Evolutionary conservation across 2,113 vertebrate species (phyloP), one percentile per base, ranked within the genome.

Genomic region (Anolis carolinensis): DNA sequence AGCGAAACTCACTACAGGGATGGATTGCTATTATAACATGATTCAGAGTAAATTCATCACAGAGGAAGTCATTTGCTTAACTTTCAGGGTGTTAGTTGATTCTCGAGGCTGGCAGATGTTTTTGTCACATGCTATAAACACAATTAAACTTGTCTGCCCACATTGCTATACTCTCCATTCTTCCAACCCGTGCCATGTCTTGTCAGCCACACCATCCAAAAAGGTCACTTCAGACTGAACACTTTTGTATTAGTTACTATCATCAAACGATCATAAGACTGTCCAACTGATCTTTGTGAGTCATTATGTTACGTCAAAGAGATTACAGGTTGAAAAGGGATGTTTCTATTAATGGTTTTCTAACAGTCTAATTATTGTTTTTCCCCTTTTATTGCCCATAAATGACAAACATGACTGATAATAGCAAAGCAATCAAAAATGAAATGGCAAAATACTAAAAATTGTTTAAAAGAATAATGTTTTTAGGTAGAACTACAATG

Each of bases 101-200:
- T 81, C 83, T 50, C 48, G 55, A 65, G 65, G 67, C 65, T 71
- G 82, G 63, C 5, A 4, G 50, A 80, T 83, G 5, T 90, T n/a
- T 67, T 75, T 82, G 62, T 82, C 81, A 78, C 21, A 74, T 34
- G 2, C 68, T 79, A 68, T 67, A 90, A 88, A 86, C 7, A 27
- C 0, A 34, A 89, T 88, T 83, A 86, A 86, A 91, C 71, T 86
- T 90, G 34, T 44, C 83, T 92, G 92, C 89, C 82, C 75, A 21
- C 88, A 4, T 52, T 87, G 85, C 62, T 75, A 11, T 82, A 7
- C 32, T 6, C 32, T 67, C 76, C 5, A 13, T n/a, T 68, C 21
- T 92, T 68, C 16, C 91, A 88, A 92, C 86, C 88, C 82, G 14
- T 59, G 52, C 9, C 52, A 81, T 9, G 86, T 44, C 25, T 81